A percentile compares a stretch with the other conserved stretches of the same genome.
These are phyloP conservation scores for Clepsis dumicolana DNA, from an alignment of 2,888 invertebrate species.

Conservation along the genomic window DNA sequence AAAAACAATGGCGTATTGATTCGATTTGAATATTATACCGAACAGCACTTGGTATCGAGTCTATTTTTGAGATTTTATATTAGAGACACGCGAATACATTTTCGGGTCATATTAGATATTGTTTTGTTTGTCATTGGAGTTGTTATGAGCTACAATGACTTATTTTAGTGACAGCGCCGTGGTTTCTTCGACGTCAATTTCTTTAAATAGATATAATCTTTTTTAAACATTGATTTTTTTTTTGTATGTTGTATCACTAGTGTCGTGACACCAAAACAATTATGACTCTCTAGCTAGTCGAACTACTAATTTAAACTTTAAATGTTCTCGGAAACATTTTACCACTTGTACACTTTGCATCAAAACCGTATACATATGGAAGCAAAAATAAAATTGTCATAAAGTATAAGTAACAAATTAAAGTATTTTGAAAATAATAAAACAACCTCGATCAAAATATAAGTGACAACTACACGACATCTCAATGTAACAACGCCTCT, in stretches of 20 bases:
- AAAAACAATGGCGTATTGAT: constrained; percentile 31
- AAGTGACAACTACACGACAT: neutral
- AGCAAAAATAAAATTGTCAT: too few species aligned
- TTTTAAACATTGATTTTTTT: too few species aligned
- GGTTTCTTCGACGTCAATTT: neutral
- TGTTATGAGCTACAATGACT: neutral
- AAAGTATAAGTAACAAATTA: too few species aligned
- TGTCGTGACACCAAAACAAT: too few species aligned
- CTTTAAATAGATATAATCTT: too few species aligned
- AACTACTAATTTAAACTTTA: too few species aligned
- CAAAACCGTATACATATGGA: too few species aligned
- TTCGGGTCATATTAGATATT: neutral
- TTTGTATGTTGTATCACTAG: too few species aligned
- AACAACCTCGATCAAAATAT: neutral
- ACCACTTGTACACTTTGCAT: too few species aligned
- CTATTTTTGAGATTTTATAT: constrained; percentile 36
- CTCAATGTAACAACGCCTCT: constrained; percentile 16
- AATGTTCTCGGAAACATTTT: too few species aligned
- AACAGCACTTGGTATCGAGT: constrained; percentile 14
- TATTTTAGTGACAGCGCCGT: neutral
- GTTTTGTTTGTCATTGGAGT: neutral
- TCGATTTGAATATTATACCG: constrained; percentile 41
- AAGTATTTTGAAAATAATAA: too few species aligned
- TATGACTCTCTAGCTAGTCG: too few species aligned
- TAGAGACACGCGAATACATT: constrained; percentile 26